Evolutionary conservation across 64 coral and sea anemone genomes (phyloP).

Genomic region (Catalaphyllia jardinei): DNA sequence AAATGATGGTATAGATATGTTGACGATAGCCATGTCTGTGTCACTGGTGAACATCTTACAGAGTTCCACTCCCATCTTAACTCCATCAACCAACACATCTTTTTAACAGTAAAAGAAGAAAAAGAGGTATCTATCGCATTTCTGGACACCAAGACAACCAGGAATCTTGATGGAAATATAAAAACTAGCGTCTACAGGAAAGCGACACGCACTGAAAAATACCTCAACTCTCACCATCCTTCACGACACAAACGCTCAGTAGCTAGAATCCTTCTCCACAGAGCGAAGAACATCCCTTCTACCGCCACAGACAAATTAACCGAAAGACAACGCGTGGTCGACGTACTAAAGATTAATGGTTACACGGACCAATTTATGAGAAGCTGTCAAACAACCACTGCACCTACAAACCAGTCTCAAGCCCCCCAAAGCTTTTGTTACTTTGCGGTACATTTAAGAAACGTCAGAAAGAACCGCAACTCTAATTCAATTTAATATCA

Average conservation of each 20-base stretch:
- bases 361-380: neutral
- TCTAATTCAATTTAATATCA: neutral
- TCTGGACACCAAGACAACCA: no score
- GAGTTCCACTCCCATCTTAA: no score
- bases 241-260: constrained; percentile 30
- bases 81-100: no score
- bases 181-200: no score
- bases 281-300: constrained; percentile 27
- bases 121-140: no score
- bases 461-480: neutral
- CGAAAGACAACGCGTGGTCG: neutral
- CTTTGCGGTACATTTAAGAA: neutral
- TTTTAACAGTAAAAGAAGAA: no score
- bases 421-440: constrained; percentile 39
- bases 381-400: constrained; percentile 16
- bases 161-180: no score
- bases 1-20: no score
- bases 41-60: no score
- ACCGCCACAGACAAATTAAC: neutral
- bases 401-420: constrained; percentile 6
- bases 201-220: no score
- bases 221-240: constrained; percentile 21
- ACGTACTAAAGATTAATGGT: neutral
- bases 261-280: constrained; percentile 23
- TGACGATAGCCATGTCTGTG: no score